phyloP scores from a whole-genome alignment of 2,797 vertebrate species.

The Spea hammondii region DNA sequence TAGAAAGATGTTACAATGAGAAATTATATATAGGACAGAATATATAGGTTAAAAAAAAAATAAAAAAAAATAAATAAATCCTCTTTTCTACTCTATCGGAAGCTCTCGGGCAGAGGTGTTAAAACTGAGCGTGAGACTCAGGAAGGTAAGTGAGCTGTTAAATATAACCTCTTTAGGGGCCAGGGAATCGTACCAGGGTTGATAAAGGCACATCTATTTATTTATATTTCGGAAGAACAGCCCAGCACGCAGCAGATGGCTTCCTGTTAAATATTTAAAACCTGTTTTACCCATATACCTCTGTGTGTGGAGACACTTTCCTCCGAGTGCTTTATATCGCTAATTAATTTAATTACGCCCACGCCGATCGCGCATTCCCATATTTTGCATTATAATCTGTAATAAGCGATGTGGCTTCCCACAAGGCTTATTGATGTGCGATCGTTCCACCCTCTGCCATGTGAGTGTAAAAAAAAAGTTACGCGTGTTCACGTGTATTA shows the following conservation, averaged over 20 bases:
- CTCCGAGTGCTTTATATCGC: conserved; percentile 67
- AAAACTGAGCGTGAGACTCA: background rate
- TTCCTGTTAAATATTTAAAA: conserved; percentile 57
- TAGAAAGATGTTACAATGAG: too few species aligned
- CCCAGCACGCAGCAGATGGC: conserved; percentile 43
- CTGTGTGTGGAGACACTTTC: conserved; percentile 60
- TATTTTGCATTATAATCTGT: conserved; percentile 65
- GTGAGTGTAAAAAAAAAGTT: background rate
- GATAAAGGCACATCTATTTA: conserved; percentile 31
- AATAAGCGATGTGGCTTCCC: conserved; percentile 59
- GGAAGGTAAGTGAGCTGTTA: background rate
- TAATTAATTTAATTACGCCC: conserved; percentile 72
- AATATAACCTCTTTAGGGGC: conserved; percentile 17
- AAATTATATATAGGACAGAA: too few species aligned
- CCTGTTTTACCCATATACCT: conserved; percentile 62
- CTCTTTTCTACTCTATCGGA: background rate
- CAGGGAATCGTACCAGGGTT: conserved; percentile 18
- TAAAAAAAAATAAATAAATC: too few species aligned
- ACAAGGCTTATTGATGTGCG: conserved; percentile 63
- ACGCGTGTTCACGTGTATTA: background rate
- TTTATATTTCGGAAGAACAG: conserved; percentile 35
- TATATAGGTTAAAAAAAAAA: too few species aligned
- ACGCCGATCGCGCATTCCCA: conserved; percentile 61
- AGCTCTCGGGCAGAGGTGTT: background rate
- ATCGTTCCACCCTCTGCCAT: conserved; percentile 59